Base-by-base conservation (phyloP, 2,888 invertebrate species). In the Napeogenes sylphis region DNA sequence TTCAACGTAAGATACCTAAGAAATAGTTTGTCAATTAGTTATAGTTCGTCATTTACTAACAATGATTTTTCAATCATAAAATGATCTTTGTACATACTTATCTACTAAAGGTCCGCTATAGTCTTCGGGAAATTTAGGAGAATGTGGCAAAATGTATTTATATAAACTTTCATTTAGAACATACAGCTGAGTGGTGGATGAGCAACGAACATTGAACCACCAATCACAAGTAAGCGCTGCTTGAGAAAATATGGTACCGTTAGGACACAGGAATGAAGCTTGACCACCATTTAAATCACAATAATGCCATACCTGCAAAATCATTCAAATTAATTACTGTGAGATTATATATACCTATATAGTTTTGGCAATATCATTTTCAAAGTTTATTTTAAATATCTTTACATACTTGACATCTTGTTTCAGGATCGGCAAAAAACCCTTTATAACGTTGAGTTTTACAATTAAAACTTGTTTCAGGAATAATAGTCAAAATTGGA, bases 201-300 rank as follows among this genome's bases (percentile, higher is more conserved):
- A 93, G 80, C 97, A 97, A 74, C 95, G 94, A 0, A 97, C 97
- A 80, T 97, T 97, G 85, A 96, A 97, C 97, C 97, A 97, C 97
- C 97, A 97, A 81, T 97, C 97, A 77, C 97, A 97, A 0, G 97
- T 97, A 54, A 97, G 86, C 0, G 94, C 96, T 13, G 96, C 95
- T 90, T 97, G 97, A 70, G 95, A 96, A 88, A 97, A 97, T 77
- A 97, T 96, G 3, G 97, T 97, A 46, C 97, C 97, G 80, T 97
- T 97, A 56, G 97, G 97, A 75, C 97, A 97, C 45, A 97, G 86
- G 81, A 97, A 97, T 3, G 97, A 97, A 4, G 97, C 95, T 82
- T 97, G 96, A 5, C 97, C 97, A 6, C 97, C 97, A 77, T 97
- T 97, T 62, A 97, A 91, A 80, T 97, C 97, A 78, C 97, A 97